phyloP scores from a whole-genome alignment of 1,140 invertebrate species.

The Cardiocondyla obscurior region DNA sequence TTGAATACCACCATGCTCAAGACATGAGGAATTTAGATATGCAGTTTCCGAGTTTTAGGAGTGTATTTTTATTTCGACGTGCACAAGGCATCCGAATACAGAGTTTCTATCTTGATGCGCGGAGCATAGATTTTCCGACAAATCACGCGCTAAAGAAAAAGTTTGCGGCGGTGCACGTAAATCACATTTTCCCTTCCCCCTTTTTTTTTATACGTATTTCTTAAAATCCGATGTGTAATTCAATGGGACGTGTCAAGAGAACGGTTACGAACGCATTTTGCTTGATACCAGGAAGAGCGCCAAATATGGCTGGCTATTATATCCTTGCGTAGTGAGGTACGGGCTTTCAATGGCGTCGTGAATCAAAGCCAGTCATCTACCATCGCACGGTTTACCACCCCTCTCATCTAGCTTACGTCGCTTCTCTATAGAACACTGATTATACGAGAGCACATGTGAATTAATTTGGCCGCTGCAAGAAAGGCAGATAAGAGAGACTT shows the following conservation, averaged over 20 bases:
- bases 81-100: slow-evolving; percentile 13
- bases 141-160: neutral
- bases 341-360: slow-evolving; percentile 60
- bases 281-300: slow-evolving; percentile 31
- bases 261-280: neutral
- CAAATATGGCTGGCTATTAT: slow-evolving; percentile 56
- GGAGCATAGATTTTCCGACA: slow-evolving; percentile 1
- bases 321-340: slow-evolving; percentile 50
- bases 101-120: slow-evolving; percentile 16
- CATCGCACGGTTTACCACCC: slow-evolving; percentile 48
- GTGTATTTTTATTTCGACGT: slow-evolving; percentile 47
- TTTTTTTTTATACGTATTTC: neutral
- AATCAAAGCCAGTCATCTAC: slow-evolving; percentile 65
- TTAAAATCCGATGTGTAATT: neutral
- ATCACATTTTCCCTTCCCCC: no score
- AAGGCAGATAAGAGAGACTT: neutral
- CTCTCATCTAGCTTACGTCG: slow-evolving; percentile 26
- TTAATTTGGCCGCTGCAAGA: slow-evolving; percentile 49
- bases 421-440: slow-evolving; percentile 17
- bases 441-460: neutral
- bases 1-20: slow-evolving; percentile 5
- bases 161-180: neutral
- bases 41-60: slow-evolving; percentile 25
- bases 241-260: neutral
- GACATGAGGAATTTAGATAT: slow-evolving; percentile 41